Percentiles rank a stretch among this genome's conserved stretches.
Conservation (phyloP, 2,888 invertebrate genomes). For the Protodeltote pygarga region DNA sequence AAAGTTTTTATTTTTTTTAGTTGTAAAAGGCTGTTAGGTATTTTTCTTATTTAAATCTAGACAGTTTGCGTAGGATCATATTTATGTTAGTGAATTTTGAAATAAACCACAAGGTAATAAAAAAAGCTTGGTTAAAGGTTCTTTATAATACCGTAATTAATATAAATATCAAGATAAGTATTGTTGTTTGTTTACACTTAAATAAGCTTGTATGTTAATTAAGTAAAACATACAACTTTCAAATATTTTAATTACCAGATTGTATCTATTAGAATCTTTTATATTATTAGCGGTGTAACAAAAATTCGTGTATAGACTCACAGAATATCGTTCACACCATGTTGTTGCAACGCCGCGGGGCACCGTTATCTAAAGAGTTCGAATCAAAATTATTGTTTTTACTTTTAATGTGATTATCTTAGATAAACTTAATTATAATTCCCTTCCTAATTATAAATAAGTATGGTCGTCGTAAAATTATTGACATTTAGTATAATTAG, state of each 20-base stretch:
- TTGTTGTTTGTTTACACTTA: no score
- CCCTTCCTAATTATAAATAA: constrained; percentile 37
- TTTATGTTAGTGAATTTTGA: no score
- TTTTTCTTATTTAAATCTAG: no score
- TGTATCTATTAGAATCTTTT: neutral
- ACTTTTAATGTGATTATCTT: constrained; percentile 22
- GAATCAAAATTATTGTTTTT: constrained; percentile 30
- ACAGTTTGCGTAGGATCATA: no score
- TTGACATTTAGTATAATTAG: constrained; percentile 15
- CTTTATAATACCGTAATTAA: no score
- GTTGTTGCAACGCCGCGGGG: constrained; percentile 27
- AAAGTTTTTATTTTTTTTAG: no score
- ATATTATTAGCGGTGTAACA: neutral
- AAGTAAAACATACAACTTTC: no score
- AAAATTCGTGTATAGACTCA: constrained; percentile 4
- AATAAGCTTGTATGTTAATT: no score
- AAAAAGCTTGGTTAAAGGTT: no score
- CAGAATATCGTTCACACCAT: constrained; percentile 5
- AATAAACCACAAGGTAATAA: no score
- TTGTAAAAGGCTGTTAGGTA: no score
- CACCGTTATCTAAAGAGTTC: constrained; percentile 2
- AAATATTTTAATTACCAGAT: neutral
- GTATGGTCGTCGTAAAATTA: constrained; percentile 24
- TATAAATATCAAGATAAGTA: no score
- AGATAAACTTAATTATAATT: constrained; percentile 38